Conservation (phyloP, 2,888 invertebrate species). For the Tenthredo amoena region DNA sequence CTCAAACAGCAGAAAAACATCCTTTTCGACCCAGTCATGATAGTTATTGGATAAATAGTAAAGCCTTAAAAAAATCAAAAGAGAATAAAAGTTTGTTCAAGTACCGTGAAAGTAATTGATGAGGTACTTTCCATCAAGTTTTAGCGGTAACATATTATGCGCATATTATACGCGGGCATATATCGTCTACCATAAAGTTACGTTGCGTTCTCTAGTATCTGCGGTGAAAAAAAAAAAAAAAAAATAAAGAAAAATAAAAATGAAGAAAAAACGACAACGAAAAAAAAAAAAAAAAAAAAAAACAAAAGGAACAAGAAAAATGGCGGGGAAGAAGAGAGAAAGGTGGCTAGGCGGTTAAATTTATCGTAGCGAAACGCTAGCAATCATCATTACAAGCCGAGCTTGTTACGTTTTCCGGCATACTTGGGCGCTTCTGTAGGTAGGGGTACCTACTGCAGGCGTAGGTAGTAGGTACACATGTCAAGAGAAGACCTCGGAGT, state of each 20-base stretch:
- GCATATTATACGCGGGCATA: slow-evolving; percentile 1
- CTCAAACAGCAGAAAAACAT: no score
- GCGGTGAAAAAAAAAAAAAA: not conserved
- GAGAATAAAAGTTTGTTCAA: not conserved
- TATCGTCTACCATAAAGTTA: slow-evolving; percentile 7
- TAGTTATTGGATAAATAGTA: no score
- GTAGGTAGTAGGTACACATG: not conserved
- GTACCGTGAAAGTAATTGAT: slow-evolving; percentile 5
- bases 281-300: not conserved
- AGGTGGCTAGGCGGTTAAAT: slow-evolving; percentile 60
- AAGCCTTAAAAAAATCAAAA: not conserved
- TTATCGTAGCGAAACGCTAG: slow-evolving; percentile 65
- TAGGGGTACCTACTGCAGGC: not conserved
- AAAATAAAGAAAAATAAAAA: slow-evolving; percentile 52
- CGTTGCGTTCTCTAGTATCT: slow-evolving; percentile 5
- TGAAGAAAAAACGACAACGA: not conserved
- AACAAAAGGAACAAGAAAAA: slow-evolving; percentile 47
- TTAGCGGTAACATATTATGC: slow-evolving; percentile 25
- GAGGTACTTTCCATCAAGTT: slow-evolving; percentile 23
- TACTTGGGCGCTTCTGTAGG: slow-evolving; percentile 38
- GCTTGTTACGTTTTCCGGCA: slow-evolving; percentile 55
- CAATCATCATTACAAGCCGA: slow-evolving; percentile 66
- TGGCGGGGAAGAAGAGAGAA: slow-evolving; percentile 13
- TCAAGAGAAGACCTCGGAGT: not conserved
- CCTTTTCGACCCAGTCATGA: no score